phyloP scores from a whole-genome alignment of 2,888 invertebrate species.

The Diplolepis rosae region DNA sequence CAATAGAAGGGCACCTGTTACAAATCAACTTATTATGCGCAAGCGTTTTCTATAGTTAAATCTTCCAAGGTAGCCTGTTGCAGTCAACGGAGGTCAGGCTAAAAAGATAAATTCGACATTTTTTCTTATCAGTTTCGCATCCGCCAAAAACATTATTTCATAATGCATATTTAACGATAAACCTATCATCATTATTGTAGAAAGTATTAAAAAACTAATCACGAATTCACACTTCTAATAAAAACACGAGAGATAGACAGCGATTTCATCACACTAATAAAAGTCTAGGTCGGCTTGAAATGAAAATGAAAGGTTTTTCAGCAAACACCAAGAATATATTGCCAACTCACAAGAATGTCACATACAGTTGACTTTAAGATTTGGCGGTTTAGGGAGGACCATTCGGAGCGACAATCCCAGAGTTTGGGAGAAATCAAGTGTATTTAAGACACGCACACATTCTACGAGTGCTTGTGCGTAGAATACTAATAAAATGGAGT shows the following conservation, averaged over 20 bases:
- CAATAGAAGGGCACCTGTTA: constrained; percentile 29
- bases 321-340: neutral
- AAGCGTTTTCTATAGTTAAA: constrained; percentile 18
- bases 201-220: neutral
- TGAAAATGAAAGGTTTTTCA: neutral
- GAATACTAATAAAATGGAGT: too few relatives aligned
- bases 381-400: too few relatives aligned
- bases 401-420: too few relatives aligned
- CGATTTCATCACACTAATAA: neutral
- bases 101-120: constrained; percentile 7
- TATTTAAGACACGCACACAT: too few relatives aligned
- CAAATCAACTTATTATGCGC: constrained; percentile 17
- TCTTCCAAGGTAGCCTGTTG: constrained; percentile 6
- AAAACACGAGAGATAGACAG: neutral
- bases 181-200: neutral
- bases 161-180: neutral
- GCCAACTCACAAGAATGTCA: neutral
- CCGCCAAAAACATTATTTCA: neutral
- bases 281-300: neutral
- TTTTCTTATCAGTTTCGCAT: neutral
- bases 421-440: too few relatives aligned
- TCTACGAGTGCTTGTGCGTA: too few relatives aligned
- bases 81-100: neutral
- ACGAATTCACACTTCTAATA: neutral
- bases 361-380: too few relatives aligned